phyloP scores from a whole-genome alignment of 1,140 invertebrate species.

The Leptonema lineaticorne region DNA sequence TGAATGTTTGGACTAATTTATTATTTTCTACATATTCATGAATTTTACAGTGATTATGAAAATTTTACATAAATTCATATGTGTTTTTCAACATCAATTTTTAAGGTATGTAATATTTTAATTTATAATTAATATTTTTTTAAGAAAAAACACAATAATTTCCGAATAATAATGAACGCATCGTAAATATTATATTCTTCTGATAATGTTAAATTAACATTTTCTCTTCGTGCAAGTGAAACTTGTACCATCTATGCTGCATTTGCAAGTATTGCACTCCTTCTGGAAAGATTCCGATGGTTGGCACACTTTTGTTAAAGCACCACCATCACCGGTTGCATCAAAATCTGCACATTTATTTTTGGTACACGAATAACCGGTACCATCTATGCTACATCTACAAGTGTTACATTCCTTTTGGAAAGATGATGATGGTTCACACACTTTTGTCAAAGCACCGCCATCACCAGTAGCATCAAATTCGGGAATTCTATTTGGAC shows the following conservation, averaged over 20 bases:
- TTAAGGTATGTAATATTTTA: neutral
- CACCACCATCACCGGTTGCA: constrained; percentile 5
- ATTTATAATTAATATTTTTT: neutral
- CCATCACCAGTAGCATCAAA: constrained; percentile 1
- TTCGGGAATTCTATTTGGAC: too few species aligned
- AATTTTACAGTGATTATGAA: neutral
- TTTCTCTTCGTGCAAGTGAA: constrained; percentile 52
- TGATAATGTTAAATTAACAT: constrained; percentile 47
- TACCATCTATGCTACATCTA: constrained; percentile 50
- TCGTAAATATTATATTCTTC: constrained; percentile 50
- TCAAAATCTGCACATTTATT: constrained; percentile 31
- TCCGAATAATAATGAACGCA: constrained; percentile 44
- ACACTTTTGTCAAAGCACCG: neutral
- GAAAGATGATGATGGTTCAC: neutral
- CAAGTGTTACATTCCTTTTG: constrained; percentile 51
- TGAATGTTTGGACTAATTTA: neutral
- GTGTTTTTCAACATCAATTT: neutral
- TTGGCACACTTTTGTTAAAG: constrained; percentile 44
- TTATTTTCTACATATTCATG: neutral
- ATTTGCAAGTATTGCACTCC: constrained; percentile 58
- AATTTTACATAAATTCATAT: neutral
- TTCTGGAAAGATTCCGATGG: constrained; percentile 54
- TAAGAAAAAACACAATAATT: constrained; percentile 44
- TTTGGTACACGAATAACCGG: constrained; percentile 52
- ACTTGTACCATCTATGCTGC: constrained; percentile 52